Evolutionary conservation across 2,888 invertebrate genomes (phyloP), one percentile per base, ranked within the genome.

Genomic region (Eupithecia tripunctaria): DNA sequence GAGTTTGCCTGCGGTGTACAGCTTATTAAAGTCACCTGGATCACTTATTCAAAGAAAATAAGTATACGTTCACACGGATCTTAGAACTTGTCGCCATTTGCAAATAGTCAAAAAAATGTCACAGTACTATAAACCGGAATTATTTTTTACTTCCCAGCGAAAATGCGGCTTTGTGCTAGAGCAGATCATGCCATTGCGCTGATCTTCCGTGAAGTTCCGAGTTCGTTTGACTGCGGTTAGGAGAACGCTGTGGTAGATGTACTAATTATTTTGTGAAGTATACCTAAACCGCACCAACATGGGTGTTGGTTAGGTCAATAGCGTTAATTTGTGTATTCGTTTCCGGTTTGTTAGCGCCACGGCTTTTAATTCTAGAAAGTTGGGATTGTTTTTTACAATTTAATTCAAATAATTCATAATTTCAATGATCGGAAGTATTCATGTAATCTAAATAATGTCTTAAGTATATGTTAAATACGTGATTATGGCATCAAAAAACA

Each of bases 1-100:
- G 79, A 81, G 77, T 80, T 82, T 70, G 68, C 70, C 65, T 68
- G 56, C 18, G 27, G 27, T 14, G 60, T 25, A 38, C 27, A 73
- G 67, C 29, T 47, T 64, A 29, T 29, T 41, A 7, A 27, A 38
- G 47, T 1, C 36, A 65, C 43, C 70, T 59, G 2, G 38, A 21
- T 41, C 67, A 63, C 41, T 12, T 7, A 12, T 62, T 43, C 36
- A 60, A 18, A 27, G 18, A 27, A 27, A 59, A 27, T 4, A 15
- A 59, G 14, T 27, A 14, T 15, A 27, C 27, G 7, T 32, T 1
- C 4, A 32, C 32, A 32, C 32, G 2, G 3, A 8, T 47, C 8
- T 6, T 0, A 47, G 47, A 59, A 59, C 27, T 14, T 27, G 25
- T 12, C 5, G 41, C 10, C 43, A 6, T 18, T 43, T 18, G 7